These are phyloP conservation scores for Candoia aspera DNA, from an alignment of 2,113 vertebrate species.

Conservation along the genomic window DNA sequence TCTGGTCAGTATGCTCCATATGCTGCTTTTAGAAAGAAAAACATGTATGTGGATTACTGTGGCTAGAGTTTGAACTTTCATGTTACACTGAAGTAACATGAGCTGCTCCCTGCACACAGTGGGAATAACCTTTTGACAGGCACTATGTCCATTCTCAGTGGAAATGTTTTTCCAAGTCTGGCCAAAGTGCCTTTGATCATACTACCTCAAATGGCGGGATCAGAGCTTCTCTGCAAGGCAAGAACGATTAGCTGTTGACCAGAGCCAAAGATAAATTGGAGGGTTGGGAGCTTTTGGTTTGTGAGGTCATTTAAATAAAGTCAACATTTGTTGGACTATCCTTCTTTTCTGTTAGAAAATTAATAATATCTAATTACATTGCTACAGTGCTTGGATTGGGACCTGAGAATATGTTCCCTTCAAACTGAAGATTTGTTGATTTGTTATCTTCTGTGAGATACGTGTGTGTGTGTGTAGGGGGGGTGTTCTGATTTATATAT, in stretches of 20 bases:
- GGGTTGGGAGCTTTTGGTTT: conserved; percentile 4
- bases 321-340: background rate
- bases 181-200: conserved; percentile 87
- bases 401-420: background rate
- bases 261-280: conserved; percentile 60
- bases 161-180: conserved; percentile 95
- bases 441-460: conserved; percentile 48
- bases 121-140: conserved; percentile 94
- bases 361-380: background rate
- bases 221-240: conserved; percentile 80
- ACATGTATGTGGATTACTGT: conserved; percentile 83
- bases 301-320: background rate
- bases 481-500: background rate
- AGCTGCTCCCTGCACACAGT: conserved; percentile 82
- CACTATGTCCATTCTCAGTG: conserved; percentile 88
- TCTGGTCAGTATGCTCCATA: conserved; percentile 74
- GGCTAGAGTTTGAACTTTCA: conserved; percentile 84
- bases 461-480: background rate
- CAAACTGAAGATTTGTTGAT: background rate
- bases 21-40: conserved; percentile 82
- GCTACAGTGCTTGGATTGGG: background rate
- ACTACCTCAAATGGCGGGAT: conserved; percentile 78
- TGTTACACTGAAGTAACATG: conserved; percentile 86
- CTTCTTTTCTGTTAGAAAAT: background rate
- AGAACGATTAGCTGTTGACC: conserved; percentile 65